These are phyloP conservation scores for Caradrina clavipalpis DNA, from an alignment of 2,888 invertebrate species.

Conservation along the genomic window DNA sequence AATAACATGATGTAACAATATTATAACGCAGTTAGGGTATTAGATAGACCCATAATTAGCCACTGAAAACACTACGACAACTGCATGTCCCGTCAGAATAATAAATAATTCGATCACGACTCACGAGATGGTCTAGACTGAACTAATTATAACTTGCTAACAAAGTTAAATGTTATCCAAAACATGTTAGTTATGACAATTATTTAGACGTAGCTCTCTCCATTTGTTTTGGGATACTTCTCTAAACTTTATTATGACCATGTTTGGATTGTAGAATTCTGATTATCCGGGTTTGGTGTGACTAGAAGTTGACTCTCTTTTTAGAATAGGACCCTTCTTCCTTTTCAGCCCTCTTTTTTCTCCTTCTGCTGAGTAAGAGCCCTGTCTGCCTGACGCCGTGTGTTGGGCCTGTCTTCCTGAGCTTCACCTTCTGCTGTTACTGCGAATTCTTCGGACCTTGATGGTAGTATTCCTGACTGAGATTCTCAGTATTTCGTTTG, in stretches of 20 bases:
- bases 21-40: constrained; percentile 1
- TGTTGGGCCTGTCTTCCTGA: constrained; percentile 37
- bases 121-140: constrained; percentile 27
- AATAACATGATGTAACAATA: neutral
- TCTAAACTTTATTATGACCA: neutral
- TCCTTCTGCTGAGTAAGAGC: neutral
- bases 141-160: constrained; percentile 55
- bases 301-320: constrained; percentile 18
- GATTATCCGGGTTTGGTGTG: neutral
- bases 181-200: constrained; percentile 9
- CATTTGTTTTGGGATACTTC: neutral
- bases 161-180: constrained; percentile 26
- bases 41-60: constrained; percentile 4
- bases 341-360: constrained; percentile 30
- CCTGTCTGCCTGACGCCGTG: constrained; percentile 15
- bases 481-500: neutral
- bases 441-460: constrained; percentile 17
- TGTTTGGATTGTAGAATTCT: neutral
- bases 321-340: constrained; percentile 9
- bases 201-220: constrained; percentile 1
- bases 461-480: constrained; percentile 31
- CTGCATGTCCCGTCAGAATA: constrained; percentile 16
- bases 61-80: constrained; percentile 6
- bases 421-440: constrained; percentile 38
- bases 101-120: constrained; percentile 13